Conservation (phyloP, 1,140 invertebrate genomes). For the Macrotrachela quadricornifera region DNA sequence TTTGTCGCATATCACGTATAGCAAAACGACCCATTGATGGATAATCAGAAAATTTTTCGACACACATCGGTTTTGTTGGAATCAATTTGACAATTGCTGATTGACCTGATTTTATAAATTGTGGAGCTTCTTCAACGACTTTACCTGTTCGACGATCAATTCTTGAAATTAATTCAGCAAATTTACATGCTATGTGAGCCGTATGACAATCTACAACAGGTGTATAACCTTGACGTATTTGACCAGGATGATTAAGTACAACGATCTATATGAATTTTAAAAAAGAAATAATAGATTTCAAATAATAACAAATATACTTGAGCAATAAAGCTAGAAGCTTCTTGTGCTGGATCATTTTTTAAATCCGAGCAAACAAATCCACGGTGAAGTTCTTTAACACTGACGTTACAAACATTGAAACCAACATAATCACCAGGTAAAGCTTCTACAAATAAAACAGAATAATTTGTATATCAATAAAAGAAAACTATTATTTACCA, state of each 20-base stretch:
- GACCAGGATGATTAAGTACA: slow-evolving; percentile 86
- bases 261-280: too few species aligned
- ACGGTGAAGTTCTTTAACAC: slow-evolving; percentile 85
- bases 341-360: slow-evolving; percentile 78
- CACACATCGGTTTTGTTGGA: slow-evolving; percentile 80
- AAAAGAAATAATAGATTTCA: too few species aligned
- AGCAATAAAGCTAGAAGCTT: slow-evolving; percentile 59
- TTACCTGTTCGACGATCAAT: slow-evolving; percentile 76
- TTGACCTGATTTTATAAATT: slow-evolving; percentile 73
- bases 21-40: slow-evolving; percentile 91
- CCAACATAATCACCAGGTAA: slow-evolving; percentile 93
- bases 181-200: slow-evolving; percentile 94
- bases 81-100: slow-evolving; percentile 74
- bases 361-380: slow-evolving; percentile 90
- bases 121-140: slow-evolving; percentile 30
- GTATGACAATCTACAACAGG: slow-evolving; percentile 95
- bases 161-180: slow-evolving; percentile 84
- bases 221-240: slow-evolving; percentile 86
- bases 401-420: slow-evolving; percentile 98
- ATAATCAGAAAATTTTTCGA: slow-evolving; percentile 90
- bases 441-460: too few species aligned
- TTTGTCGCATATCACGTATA: slow-evolving; percentile 96
- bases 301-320: too few species aligned
- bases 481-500: too few species aligned
- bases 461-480: too few species aligned